Evolutionary conservation across 2,888 invertebrate species (phyloP).

Genomic region (Orthosia gracilis): DNA sequence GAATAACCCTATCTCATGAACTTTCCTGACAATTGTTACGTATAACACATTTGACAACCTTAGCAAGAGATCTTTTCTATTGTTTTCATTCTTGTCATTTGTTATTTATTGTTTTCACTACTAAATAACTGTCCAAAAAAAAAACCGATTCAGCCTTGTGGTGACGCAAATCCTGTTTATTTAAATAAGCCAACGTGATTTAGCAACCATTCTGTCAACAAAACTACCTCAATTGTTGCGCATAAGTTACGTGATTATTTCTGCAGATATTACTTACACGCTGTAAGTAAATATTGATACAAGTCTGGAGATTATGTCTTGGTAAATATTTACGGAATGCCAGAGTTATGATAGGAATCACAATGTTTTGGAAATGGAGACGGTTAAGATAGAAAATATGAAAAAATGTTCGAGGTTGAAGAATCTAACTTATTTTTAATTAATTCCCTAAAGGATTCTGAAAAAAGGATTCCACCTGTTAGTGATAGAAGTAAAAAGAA

Average conservation of each 20-base stretch:
- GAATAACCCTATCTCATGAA: neutral
- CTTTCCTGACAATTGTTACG: neutral
- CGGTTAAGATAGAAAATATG: neutral
- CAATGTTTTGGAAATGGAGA: neutral
- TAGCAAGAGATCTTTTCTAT: neutral
- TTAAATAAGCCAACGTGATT: constrained; percentile 14
- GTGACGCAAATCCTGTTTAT: constrained; percentile 26
- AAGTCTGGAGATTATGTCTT: neutral
- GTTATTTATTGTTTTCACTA: neutral
- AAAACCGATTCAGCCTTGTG: constrained; percentile 1
- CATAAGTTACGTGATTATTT: constrained; percentile 12
- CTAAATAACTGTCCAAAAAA: neutral
- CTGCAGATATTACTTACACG: constrained; percentile 1
- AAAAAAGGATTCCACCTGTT: neutral
- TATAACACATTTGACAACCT: neutral
- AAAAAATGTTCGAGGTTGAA: neutral
- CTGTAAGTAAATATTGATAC: constrained; percentile 6
- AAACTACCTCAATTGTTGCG: neutral
- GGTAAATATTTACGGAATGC: constrained; percentile 8
- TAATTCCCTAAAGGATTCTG: neutral
- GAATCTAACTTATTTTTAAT: neutral
- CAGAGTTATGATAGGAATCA: neutral
- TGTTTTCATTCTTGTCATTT: neutral
- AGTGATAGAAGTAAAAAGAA: neutral
- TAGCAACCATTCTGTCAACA: constrained; percentile 16